Percentiles rank a stretch among this genome's conserved stretches.
phyloP scores from a whole-genome alignment of 2,113 vertebrate species.

The Gnathonemus longibarbis region DNA sequence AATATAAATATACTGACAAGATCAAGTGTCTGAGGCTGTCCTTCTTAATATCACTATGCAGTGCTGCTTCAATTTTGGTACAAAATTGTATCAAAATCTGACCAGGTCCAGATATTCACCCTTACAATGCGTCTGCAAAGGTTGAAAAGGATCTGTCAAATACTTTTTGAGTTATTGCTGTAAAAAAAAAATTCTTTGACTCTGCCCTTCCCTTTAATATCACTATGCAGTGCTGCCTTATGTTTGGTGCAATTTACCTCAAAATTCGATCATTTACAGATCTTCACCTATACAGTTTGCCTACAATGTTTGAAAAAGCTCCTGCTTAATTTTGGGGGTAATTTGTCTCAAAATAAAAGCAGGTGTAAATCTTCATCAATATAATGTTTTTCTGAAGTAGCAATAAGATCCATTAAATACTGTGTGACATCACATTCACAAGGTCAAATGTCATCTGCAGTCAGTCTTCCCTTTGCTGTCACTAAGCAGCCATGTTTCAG shows the following conservation, averaged over 20 bases:
- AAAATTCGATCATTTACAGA: not conserved
- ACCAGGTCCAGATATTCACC: not conserved
- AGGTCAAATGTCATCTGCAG: not conserved
- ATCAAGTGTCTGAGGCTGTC: not conserved
- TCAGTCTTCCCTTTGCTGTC: not conserved
- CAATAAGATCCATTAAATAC: not conserved
- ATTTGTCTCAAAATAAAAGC: not conserved
- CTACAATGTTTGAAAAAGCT: not conserved
- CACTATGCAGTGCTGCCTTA: not conserved
- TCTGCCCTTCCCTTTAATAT: not conserved
- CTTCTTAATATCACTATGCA: not conserved
- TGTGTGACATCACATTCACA: not conserved
- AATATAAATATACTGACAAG: not conserved
- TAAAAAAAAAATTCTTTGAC: not conserved
- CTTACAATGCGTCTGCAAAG: not conserved
- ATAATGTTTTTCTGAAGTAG: not conserved
- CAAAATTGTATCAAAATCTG: not conserved
- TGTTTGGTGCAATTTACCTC: not conserved
- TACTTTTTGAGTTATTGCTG: not conserved
- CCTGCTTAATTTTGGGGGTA: not conserved
- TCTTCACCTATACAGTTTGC: not conserved
- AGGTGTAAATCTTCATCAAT: not conserved
- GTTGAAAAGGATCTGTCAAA: not conserved
- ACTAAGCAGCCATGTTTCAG: not conserved
- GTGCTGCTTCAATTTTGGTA: not conserved